Evolutionary conservation across 2,888 invertebrate genomes (phyloP).

Genomic region (Phengaris arion): DNA sequence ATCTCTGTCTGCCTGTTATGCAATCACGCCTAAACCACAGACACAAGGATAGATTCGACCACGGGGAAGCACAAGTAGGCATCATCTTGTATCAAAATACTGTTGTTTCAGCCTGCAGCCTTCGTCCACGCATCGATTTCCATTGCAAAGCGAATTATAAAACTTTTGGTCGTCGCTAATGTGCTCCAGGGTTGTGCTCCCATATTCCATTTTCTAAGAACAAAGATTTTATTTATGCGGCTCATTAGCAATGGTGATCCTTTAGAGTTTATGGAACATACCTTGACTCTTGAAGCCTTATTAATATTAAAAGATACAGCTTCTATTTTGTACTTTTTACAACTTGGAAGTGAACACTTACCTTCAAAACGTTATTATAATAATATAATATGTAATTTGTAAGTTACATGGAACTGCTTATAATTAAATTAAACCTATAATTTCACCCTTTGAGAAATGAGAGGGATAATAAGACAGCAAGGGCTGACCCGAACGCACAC

Average conservation of each 20-base stretch:
- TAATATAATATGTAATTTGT: not conserved
- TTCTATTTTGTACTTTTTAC: not conserved
- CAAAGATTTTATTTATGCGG: constrained; percentile 7
- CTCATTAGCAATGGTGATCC: not conserved
- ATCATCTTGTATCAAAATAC: no score
- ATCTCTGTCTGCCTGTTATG: no score
- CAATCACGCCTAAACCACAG: no score
- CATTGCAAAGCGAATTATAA: constrained; percentile 19
- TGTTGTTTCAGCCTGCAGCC: no score
- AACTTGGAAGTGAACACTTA: not conserved
- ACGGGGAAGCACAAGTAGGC: no score
- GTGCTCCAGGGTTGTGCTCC: constrained; percentile 8
- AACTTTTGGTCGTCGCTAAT: constrained; percentile 27
- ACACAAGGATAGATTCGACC: no score
- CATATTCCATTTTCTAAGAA: constrained; percentile 6
- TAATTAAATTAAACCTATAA: no score
- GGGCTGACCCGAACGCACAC: no score
- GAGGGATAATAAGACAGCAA: not conserved
- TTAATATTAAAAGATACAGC: not conserved
- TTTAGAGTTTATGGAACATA: not conserved
- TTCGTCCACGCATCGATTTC: not conserved
- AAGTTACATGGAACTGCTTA: not conserved
- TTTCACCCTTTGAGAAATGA: no score
- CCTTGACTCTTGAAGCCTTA: not conserved
- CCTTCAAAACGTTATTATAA: no score